Evolutionary conservation across 1,140 invertebrate genomes (phyloP).

Genomic region (Centruroides sculpturatus): DNA sequence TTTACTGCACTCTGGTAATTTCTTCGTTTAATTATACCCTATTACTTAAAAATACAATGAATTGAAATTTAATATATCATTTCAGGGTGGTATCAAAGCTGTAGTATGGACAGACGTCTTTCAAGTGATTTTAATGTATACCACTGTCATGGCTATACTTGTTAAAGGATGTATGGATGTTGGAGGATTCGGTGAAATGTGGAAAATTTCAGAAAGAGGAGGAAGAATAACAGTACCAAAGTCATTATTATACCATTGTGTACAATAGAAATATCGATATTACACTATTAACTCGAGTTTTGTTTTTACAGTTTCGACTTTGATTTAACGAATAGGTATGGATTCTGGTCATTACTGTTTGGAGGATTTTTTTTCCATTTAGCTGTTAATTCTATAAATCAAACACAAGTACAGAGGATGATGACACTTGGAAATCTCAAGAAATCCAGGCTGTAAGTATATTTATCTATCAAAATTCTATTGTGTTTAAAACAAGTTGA

Average conservation of each 20-base stretch:
- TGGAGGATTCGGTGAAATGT: slow-evolving; percentile 47
- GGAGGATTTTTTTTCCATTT: slow-evolving; percentile 44
- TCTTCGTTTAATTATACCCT: background rate
- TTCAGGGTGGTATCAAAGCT: slow-evolving; percentile 79
- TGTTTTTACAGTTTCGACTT: slow-evolving; percentile 1
- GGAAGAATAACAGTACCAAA: background rate
- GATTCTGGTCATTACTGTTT: slow-evolving; percentile 34
- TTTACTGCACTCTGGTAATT: slow-evolving; percentile 48
- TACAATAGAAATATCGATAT: background rate
- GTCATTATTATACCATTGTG: background rate
- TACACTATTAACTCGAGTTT: background rate
- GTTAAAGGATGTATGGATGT: slow-evolving; percentile 48
- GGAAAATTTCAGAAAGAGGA: slow-evolving; percentile 37
- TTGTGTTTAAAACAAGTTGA: too few species aligned
- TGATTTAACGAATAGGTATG: slow-evolving; percentile 34
- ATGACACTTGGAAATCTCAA: slow-evolving; percentile 52
- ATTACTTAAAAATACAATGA: background rate
- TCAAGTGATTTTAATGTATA: slow-evolving; percentile 69
- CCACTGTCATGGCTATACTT: slow-evolving; percentile 58
- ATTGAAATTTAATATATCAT: background rate
- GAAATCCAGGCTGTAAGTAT: slow-evolving; percentile 26
- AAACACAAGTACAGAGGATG: slow-evolving; percentile 67
- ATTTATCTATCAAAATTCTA: too few species aligned
- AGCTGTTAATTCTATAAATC: slow-evolving; percentile 62
- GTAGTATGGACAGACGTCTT: slow-evolving; percentile 84